phyloP scores from a whole-genome alignment of 2,888 invertebrate species.

The Temnothorax rugatulus region DNA sequence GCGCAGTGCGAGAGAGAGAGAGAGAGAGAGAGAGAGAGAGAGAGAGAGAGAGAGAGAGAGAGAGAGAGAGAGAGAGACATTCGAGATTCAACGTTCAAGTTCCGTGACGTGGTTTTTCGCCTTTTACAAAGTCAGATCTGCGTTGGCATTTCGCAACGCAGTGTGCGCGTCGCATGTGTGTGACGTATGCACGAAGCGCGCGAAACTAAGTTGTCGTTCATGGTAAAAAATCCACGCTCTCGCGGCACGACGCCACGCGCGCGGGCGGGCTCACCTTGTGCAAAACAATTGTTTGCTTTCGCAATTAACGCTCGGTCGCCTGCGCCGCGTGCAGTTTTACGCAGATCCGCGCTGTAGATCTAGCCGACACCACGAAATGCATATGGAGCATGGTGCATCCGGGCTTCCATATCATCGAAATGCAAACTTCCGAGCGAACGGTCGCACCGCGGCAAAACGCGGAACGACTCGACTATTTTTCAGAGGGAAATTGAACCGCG shows the following conservation, averaged over 20 bases:
- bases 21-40: too few species aligned
- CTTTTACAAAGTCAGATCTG: constrained; percentile 48
- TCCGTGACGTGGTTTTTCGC: constrained; percentile 45
- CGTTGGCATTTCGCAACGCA: constrained; percentile 21
- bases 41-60: too few species aligned
- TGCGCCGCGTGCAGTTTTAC: constrained; percentile 37
- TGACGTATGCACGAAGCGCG: constrained; percentile 50
- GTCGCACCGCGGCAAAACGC: background rate
- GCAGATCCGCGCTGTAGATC: constrained; percentile 36
- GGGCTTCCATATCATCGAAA: constrained; percentile 5
- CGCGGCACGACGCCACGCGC: constrained; percentile 14
- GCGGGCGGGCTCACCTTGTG: constrained; percentile 20
- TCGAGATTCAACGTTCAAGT: constrained; percentile 35
- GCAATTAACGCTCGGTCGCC: constrained; percentile 57
- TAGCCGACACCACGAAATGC: constrained; percentile 19
- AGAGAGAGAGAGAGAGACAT: too few species aligned
- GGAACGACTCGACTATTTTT: constrained; percentile 46
- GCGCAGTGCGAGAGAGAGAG: background rate
- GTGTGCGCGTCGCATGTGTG: constrained; percentile 5
- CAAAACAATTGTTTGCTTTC: constrained; percentile 60
- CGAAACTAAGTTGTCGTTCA: constrained; percentile 58
- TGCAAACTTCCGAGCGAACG: constrained; percentile 21
- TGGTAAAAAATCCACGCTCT: constrained; percentile 36
- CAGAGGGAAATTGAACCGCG: constrained; percentile 37
- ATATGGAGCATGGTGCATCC: constrained; percentile 46